Conservation (phyloP, 2,113 vertebrate genomes). For the Hystrix brachyura region DNA sequence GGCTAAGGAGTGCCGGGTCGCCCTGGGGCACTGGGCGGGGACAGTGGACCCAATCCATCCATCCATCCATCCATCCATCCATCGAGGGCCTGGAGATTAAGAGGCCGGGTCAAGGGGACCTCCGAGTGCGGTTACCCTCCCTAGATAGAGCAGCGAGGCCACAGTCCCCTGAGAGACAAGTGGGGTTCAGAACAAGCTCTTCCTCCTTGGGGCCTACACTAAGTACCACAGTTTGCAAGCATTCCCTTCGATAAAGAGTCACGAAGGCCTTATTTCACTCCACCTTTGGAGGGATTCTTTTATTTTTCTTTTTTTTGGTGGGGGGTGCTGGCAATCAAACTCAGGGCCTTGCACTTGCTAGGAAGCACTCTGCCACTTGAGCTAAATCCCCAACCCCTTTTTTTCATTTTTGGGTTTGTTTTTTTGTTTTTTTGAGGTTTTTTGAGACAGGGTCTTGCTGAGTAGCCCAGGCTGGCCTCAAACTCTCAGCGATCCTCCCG, state of each 20-base stretch:
- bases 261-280: neutral
- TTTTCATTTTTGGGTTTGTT: neutral
- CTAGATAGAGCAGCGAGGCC: neutral
- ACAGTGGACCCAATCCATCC: neutral
- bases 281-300: neutral
- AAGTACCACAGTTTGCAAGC: neutral
- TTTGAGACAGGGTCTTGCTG: neutral
- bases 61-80: too few relatives aligned
- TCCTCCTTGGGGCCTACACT: neutral
- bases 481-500: neutral
- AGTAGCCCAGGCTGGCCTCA: neutral
- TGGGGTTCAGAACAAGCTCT: neutral
- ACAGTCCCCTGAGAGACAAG: neutral
- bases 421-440: neutral
- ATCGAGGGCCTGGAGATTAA: neutral
- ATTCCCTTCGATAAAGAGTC: neutral
- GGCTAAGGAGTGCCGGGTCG: too few relatives aligned
- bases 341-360: too few relatives aligned
- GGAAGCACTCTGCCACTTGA: too few relatives aligned
- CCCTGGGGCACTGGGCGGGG: neutral
- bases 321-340: too few relatives aligned
- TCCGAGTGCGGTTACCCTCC: neutral
- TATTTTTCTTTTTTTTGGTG: too few relatives aligned
- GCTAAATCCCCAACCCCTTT: too few relatives aligned
- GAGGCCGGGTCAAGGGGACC: neutral